These are phyloP conservation scores for Neodiprion fabricii DNA, from an alignment of 1,140 invertebrate species.

Conservation along the genomic window DNA sequence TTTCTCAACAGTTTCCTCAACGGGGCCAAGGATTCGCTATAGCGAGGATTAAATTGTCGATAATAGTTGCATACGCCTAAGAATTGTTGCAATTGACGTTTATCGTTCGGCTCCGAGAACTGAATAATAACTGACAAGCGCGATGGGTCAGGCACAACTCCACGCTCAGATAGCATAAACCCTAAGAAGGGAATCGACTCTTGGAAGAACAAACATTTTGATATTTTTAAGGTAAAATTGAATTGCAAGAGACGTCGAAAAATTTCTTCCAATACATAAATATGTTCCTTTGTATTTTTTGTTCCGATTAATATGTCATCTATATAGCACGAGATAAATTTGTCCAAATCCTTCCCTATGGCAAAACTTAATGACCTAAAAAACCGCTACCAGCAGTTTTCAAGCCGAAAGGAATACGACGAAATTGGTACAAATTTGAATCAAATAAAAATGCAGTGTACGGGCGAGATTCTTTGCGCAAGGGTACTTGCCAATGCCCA, in stretches of 20 bases:
- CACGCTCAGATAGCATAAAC: slow-evolving; percentile 6
- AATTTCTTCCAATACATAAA: slow-evolving; percentile 11
- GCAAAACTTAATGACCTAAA: slow-evolving; percentile 6
- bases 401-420: slow-evolving; percentile 23
- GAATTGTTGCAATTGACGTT: slow-evolving; percentile 27
- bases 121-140: slow-evolving; percentile 20
- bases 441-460: slow-evolving; percentile 31
- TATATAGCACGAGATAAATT: slow-evolving; percentile 21
- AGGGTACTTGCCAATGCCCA: slow-evolving; percentile 34
- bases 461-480: slow-evolving; percentile 15
- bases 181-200: slow-evolving; percentile 22
- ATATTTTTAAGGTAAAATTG: slow-evolving; percentile 24
- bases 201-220: slow-evolving; percentile 20
- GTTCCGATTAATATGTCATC: slow-evolving; percentile 28
- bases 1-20: slow-evolving; percentile 27
- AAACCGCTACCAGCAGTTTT: slow-evolving; percentile 30
- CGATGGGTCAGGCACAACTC: slow-evolving; percentile 13
- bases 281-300: slow-evolving; percentile 18
- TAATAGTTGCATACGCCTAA: slow-evolving; percentile 31
- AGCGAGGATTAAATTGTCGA: slow-evolving; percentile 22
- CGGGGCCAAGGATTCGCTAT: slow-evolving; percentile 17
- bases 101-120: slow-evolving; percentile 23
- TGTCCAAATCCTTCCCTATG: slow-evolving; percentile 12
- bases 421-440: slow-evolving; percentile 3
- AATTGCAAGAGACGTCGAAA: slow-evolving; percentile 10